Percentiles rank a stretch among this genome's conserved stretches.
Evolutionary conservation across 2,113 vertebrate genomes (phyloP).

Genomic region (Zeus faber): DNA sequence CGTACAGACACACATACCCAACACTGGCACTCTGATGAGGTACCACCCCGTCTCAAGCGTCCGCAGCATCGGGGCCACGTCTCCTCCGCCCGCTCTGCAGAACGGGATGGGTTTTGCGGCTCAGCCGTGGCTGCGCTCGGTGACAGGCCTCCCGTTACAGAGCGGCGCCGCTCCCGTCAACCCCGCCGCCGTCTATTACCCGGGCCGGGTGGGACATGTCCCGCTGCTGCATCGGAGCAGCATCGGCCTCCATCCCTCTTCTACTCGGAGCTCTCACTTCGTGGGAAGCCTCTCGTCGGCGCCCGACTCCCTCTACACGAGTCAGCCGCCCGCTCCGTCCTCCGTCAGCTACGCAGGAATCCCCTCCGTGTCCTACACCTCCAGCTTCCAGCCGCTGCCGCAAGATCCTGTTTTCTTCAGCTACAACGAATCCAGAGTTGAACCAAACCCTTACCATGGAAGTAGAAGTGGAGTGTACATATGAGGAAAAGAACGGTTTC

Average conservation of each 20-base stretch:
- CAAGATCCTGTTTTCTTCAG: slow-evolving; percentile 55
- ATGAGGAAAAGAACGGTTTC: slow-evolving; percentile 19
- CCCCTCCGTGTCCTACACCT: slow-evolving; percentile 31
- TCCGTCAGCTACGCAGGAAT: too few species aligned
- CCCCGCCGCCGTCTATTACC: slow-evolving; percentile 24
- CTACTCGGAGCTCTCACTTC: background rate
- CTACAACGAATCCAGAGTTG: slow-evolving; percentile 41
- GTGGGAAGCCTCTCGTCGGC: slow-evolving; percentile 30
- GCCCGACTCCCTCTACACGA: slow-evolving; percentile 30
- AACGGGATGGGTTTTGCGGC: slow-evolving; percentile 13
- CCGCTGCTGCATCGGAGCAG: slow-evolving; percentile 36
- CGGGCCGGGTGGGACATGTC: slow-evolving; percentile 10
- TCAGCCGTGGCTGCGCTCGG: slow-evolving; percentile 14
- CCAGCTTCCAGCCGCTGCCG: slow-evolving; percentile 37
- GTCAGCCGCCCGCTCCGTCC: slow-evolving; percentile 27
- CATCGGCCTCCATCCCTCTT: slow-evolving; percentile 20
- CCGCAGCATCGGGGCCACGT: slow-evolving; percentile 21
- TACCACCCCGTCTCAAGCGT: slow-evolving; percentile 47
- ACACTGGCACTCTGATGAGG: slow-evolving; percentile 15
- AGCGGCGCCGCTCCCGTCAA: slow-evolving; percentile 16
- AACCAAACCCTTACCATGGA: slow-evolving; percentile 15
- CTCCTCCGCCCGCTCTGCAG: slow-evolving; percentile 23
- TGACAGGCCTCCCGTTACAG: slow-evolving; percentile 25
- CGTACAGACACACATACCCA: slow-evolving; percentile 15
- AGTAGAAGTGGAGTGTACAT: slow-evolving; percentile 56